These are phyloP conservation scores for Polyodon spathula DNA, from an alignment of 2,113 vertebrate species.

Conservation along the genomic window DNA sequence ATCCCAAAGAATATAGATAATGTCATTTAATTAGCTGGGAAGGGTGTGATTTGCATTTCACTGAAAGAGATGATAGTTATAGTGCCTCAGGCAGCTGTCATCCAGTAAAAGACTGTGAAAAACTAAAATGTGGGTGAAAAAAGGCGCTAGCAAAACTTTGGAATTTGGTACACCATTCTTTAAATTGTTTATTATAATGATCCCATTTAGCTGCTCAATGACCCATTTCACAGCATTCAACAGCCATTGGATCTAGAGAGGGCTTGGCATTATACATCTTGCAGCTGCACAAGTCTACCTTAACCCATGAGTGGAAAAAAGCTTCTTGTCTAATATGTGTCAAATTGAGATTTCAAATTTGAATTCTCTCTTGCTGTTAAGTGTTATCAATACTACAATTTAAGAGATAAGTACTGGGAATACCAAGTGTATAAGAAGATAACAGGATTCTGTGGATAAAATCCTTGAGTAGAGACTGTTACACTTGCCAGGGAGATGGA, in stretches of 20 bases:
- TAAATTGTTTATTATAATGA: conserved; percentile 72
- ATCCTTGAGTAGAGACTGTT: too few species aligned
- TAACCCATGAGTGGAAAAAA: conserved; percentile 27
- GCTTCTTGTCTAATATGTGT: conserved; percentile 15
- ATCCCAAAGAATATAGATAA: conserved; percentile 47
- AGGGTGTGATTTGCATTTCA: conserved; percentile 48
- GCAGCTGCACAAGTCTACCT: conserved; percentile 55
- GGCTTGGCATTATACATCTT: conserved; percentile 60
- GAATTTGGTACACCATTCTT: conserved; percentile 56
- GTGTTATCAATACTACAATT: too few species aligned
- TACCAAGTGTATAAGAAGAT: too few species aligned
- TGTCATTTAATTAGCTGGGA: conserved; percentile 50
- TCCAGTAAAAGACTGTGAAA: conserved; percentile 39
- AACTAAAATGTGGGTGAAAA: conserved; percentile 44
- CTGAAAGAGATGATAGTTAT: conserved; percentile 54
- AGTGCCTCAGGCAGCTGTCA: conserved; percentile 51
- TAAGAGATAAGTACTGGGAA: too few species aligned
- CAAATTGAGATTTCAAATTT: too few species aligned
- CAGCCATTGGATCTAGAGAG: conserved; percentile 55
- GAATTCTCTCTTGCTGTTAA: too few species aligned
- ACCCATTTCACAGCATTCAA: conserved; percentile 58
- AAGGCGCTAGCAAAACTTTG: conserved; percentile 39
- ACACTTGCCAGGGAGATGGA: too few species aligned
- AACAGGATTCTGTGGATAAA: too few species aligned
- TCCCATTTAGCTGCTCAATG: conserved; percentile 68